Conservation (phyloP, 2,797 vertebrate genomes). For the Macrochelys suwanniensis region DNA sequence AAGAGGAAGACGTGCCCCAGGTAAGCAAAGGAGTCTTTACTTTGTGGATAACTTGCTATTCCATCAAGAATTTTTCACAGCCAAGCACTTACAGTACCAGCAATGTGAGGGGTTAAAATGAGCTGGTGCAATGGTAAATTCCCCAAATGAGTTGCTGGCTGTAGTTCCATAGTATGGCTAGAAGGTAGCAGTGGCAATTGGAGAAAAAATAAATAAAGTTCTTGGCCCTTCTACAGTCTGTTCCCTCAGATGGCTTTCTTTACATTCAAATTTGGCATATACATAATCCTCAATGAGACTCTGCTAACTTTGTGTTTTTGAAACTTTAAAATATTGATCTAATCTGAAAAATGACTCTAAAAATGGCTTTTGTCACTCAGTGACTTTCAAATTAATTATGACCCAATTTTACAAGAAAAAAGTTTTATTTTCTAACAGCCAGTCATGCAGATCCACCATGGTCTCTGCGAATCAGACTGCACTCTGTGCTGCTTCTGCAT, state of each 20-base stretch:
- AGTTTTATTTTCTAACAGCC: rapidly evolving
- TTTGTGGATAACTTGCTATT: not conserved
- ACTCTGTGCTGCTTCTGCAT: not conserved
- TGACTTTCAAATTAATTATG: not conserved
- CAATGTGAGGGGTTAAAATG: not conserved
- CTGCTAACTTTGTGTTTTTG: not conserved
- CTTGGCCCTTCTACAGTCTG: not conserved
- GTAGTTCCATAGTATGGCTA: not conserved
- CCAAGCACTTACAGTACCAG: rapidly evolving
- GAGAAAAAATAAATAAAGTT: not conserved
- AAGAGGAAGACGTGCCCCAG: constrained; percentile 98
- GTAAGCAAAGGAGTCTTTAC: constrained; percentile 79
- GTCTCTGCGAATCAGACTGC: not conserved
- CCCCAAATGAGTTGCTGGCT: rapidly evolving
- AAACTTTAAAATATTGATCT: rapidly evolving
- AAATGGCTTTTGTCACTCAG: not conserved
- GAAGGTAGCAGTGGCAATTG: not conserved
- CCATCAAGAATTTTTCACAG: not conserved
- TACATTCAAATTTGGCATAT: not conserved
- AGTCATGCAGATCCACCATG: not conserved
- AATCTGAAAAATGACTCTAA: not conserved
- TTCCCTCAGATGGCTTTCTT: not conserved
- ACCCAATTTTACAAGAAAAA: not conserved
- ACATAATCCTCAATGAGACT: not conserved
- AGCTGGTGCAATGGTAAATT: not conserved